Evolutionary conservation across 1,140 invertebrate genomes (phyloP).

Genomic region (Leptinotarsa texana): DNA sequence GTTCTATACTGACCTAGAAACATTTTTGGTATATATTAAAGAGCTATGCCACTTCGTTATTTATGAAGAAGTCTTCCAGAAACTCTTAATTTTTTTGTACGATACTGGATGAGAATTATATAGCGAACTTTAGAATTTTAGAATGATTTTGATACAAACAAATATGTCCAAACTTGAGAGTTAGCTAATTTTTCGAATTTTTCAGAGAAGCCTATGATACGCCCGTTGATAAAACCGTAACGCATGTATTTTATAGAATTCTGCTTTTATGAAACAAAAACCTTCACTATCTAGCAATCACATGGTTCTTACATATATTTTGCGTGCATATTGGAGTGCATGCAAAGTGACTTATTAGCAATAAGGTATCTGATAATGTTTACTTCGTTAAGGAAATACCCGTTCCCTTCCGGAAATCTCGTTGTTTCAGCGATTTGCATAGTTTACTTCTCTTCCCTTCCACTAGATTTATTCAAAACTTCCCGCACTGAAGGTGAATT

Average conservation of each 20-base stretch:
- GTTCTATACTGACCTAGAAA: too few species aligned
- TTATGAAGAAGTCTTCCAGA: too few species aligned
- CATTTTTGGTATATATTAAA: too few species aligned
- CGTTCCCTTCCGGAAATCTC: conserved; percentile 14
- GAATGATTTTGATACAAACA: too few species aligned
- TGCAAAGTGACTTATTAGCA: conserved; percentile 17
- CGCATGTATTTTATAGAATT: conserved; percentile 3
- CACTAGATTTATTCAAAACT: neutral
- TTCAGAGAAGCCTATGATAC: neutral
- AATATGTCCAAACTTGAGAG: too few species aligned
- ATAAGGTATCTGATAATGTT: conserved; percentile 13
- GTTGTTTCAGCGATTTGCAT: conserved; percentile 4
- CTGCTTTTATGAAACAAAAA: neutral
- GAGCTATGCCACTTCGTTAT: too few species aligned
- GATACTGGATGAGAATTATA: too few species aligned
- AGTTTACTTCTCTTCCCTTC: neutral
- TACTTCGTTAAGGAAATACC: conserved; percentile 18
- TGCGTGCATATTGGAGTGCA: conserved; percentile 10
- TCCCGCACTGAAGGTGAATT: too few species aligned
- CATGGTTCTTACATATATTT: conserved; percentile 14
- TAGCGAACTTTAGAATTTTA: too few species aligned
- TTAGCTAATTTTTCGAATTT: too few species aligned
- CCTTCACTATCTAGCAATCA: neutral
- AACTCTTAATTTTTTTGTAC: too few species aligned
- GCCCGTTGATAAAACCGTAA: neutral